Evolutionary conservation across 2,113 vertebrate species (phyloP), one percentile per base, ranked within the genome.

Genomic region (Paradoxurus hermaphroditus): DNA sequence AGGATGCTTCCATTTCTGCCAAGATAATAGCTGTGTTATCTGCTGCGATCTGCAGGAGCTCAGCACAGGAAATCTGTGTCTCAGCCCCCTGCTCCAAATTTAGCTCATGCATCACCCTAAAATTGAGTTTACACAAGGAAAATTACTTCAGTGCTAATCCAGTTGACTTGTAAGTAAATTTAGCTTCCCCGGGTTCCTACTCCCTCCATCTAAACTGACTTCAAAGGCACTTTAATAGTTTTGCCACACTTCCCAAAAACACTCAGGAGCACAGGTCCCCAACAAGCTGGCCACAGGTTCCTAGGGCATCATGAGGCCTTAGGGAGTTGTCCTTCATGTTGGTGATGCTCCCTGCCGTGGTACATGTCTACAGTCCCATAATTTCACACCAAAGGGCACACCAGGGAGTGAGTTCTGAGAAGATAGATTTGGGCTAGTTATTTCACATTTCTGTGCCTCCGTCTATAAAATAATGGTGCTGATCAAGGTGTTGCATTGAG

Each of bases 11-110:
- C 72, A 44, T 68, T 77, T 88, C 82, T 73, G 87, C 94, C 0
- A 0, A 46, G 68, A 67, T 79, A 91, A 91, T 34, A 92, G 93
- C 82, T 97, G 41, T 91, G 73, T 86, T 96, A 97, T 94, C 92
- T 81, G 63, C 86, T 25, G 68, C 75, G 75, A 78, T 97, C 94
- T 81, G 27, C 73, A 49, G 16, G 39, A 92, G 68, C 75, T 68
- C 27, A 79, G 1, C 81, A 81, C 68, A 51, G 77, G 78, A 93
- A 95, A 94, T 75, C 78, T 91, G 73, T 13, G n/a, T 88, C 91
- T 95, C 67, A 87, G 72, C 67, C 44, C 81, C 34, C 39, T 85
- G 51, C 83, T 83, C 46, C n/a, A n/a, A 19, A 46, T 41, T 81
- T 67, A 96, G 95, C 73, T 75, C 93, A 21, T 16, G 51, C 89